Evolutionary conservation across 2,113 vertebrate genomes (phyloP), one percentile per base, ranked within the genome.

Genomic region (Ivindomyrus marchei): DNA sequence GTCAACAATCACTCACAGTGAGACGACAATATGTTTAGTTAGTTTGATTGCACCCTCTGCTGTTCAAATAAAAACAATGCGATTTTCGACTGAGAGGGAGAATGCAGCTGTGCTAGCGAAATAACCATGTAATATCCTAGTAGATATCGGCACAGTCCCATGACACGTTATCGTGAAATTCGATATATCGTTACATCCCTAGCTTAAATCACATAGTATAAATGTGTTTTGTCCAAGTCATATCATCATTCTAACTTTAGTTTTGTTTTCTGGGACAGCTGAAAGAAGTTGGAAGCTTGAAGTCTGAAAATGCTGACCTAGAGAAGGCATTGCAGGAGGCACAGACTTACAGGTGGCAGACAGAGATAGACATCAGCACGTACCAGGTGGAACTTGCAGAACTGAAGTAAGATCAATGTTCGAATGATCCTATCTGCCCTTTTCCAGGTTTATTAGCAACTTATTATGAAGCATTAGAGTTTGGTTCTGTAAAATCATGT

Each of bases 261-360:
- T 58, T 50, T 58, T 86, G 9, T 74, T 39, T 88, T n/a, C 24
- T 24, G 11, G 92, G 1, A 0, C 92, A 96, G 95, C 90, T 91
- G 84, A 94, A 95, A 91, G 95, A 95, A 89, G 92, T 93, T 90
- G 91, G 91, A 90, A 92, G 2, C 53, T 92, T 93, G 90, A 93
- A 93, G 88, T 91, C 90, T 56, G 95, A 95, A 21, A 87, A 90
- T 8, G 49, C 87, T 83, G 95, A 96, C 88, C 89, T 94, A 19
- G 96, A 97, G 92, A 96, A 92, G 88, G 92, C 91, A 0, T 90
- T 94, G 77, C 91, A 94, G 58, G 94, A 95, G 90, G 94, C 94
- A 10, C 94, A 95, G 88, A 62, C 91, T 47, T 90, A 92, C 88
- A 93, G 94, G 90, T 92, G 90, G 53, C 93, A 95, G 88, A 85